Base-by-base conservation (phyloP, 2,888 invertebrate genomes). In the Calliphora vomitoria region DNA sequence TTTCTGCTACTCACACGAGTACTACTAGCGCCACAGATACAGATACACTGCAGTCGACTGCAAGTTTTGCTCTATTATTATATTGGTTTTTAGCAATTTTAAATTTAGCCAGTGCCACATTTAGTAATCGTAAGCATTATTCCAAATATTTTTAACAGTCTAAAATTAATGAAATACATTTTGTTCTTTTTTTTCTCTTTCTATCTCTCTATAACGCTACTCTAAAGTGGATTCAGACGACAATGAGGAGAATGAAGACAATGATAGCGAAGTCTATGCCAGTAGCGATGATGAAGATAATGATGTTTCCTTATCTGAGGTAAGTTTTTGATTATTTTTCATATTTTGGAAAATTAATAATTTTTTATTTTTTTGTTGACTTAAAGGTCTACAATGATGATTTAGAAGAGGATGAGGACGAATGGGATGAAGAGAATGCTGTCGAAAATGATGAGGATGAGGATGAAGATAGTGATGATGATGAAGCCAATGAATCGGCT, bases 331-430 rank as follows among this genome's bases (percentile, higher is more conserved):
- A 69, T 44, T 44, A 4, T 13, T 8, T 31, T 15, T 60, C 6
- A 38, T 25, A n/a, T 8, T 66, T n/a, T 20, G 31, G 4, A n/a
- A 13, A 31, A 20, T n/a, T 31, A 13, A 31, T n/a, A n/a, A n/a
- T n/a, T n/a, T 35, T 60, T 8, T 20, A n/a, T 20, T 44, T n/a
- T 64, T 25, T 25, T 25, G 25, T 25, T 25, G 25, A 20, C 11
- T 64, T 68, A 3, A 69, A 81, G 84, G 92, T 93, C 35, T 92
- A 95, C 92, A 94, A 95, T 91, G 94, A 95, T 72, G 94, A 94
- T 90, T 93, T 95, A 68, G 95, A 95, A 91, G 95, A 95, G 90
- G 96, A 95, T 89, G 95, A 95, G 90, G 95, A 95, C 86, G 96
- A 95, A 66, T 96, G 96, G 90, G 96, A 95, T 83, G 95, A 95